Evolutionary conservation across 1,140 invertebrate species (phyloP), one percentile per base, ranked within the genome.

Genomic region (Liolophura sinensis): DNA sequence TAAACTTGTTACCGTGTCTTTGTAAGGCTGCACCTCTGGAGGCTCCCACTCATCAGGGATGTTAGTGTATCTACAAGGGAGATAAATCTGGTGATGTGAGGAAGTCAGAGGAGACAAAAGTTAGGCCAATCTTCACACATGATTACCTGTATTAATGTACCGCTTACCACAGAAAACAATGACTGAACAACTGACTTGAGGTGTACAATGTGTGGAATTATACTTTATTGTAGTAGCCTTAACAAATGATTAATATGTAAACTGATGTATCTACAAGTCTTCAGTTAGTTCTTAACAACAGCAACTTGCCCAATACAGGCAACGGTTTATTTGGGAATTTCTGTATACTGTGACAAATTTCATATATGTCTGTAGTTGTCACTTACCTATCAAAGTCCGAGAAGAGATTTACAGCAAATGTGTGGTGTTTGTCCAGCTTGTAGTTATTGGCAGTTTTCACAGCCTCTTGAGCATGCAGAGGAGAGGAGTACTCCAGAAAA

Each of bases 361-460:
- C 3, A 54, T 7, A 20, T 54, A 54, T 54, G 3, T n/a, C 24
- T 54, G 51, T 22, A n/a, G 25, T 22, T 14, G 25, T 12, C 73
- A 86, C 88, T 88, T 86, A 92, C 88, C 95, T 97, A 68, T 95
- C 92, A 86, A 98, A 97, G 83, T 99, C 96, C 4, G 93, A 95
- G 78, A 99, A 97, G 12, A 97, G 86, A 85, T 98, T 98, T 1
- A 98, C 93, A 78, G 92, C 88, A 84, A 99, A 97, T 15, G 93
- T 97, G 77, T 99, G 96, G 59, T 91, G 89, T 79, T 98, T 99
- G 85, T 99, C 97, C 73, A 99, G 88, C 82, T 96, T 96, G 84
- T 96, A 93, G 75, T 96, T 95, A 85, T 99, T 95, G 24, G 91
- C 89, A 40, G 89, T 86, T 78, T 92, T 92, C 0, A 96, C 92